Conservation (phyloP, 2,797 vertebrate species). For the Onychomys arenicola region DNA sequence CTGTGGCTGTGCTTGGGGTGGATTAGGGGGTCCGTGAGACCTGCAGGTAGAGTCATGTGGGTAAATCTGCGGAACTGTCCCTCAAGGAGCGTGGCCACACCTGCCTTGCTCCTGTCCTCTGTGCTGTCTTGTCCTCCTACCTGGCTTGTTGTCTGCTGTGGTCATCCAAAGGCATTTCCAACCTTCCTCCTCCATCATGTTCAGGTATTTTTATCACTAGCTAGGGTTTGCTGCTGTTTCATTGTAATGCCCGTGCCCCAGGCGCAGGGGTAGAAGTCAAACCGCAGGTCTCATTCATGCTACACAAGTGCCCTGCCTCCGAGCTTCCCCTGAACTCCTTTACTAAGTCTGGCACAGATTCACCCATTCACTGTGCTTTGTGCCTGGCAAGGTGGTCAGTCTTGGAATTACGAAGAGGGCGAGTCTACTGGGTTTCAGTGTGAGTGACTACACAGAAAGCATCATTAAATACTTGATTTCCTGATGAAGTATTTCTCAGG, state of each 20-base stretch:
- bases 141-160: not conserved
- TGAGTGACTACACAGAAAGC: not conserved
- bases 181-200: not conserved
- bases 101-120: not conserved
- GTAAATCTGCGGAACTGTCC: not conserved
- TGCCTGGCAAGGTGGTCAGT: not conserved
- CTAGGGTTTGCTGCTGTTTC: not conserved
- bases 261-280: not conserved
- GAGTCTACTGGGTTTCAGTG: not conserved
- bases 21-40: not conserved
- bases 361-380: not conserved
- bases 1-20: not conserved
- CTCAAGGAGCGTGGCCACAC: fast-evolving
- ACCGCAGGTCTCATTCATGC: not conserved
- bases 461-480: not conserved
- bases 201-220: not conserved
- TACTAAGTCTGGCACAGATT: not conserved
- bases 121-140: too few species aligned
- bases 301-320: not conserved
- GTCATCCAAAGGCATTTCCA: not conserved
- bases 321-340: too few species aligned
- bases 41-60: not conserved
- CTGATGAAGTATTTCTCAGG: not conserved
- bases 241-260: not conserved
- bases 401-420: not conserved